Conservation (phyloP, 2,113 vertebrate genomes). For the Oceanites oceanicus region DNA sequence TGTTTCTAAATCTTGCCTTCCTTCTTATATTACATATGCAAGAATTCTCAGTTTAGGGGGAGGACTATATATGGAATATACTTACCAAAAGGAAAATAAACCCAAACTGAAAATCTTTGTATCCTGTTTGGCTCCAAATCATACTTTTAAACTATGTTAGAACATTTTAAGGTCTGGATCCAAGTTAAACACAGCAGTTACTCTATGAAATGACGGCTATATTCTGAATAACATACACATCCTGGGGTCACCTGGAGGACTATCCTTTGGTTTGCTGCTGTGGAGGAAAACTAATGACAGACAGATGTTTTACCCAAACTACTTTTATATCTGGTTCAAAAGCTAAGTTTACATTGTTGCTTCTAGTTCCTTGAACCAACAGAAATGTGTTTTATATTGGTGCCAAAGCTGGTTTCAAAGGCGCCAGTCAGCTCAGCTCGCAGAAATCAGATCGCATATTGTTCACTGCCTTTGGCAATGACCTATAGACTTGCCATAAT, state of each 20-base stretch:
- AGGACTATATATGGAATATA: slow-evolving; percentile 23
- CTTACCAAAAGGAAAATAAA: slow-evolving; percentile 33
- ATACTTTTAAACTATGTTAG: neutral
- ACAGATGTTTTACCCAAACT: neutral
- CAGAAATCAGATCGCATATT: neutral
- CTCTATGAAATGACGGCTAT: neutral
- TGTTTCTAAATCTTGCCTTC: neutral
- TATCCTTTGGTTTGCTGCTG: neutral
- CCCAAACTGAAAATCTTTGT: neutral
- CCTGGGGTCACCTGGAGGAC: neutral
- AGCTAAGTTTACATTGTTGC: neutral
- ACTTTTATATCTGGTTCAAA: neutral
- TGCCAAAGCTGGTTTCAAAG: slow-evolving; percentile 1
- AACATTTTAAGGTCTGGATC: neutral
- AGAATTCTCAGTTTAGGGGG: neutral
- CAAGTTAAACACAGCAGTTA: neutral
- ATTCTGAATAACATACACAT: neutral
- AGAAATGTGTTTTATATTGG: neutral
- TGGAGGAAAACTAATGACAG: neutral
- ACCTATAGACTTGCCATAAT: neutral
- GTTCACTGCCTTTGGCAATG: neutral
- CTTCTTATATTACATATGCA: neutral
- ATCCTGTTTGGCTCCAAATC: neutral
- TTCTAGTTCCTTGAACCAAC: neutral
- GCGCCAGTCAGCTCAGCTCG: neutral